These are phyloP conservation scores for Endomychus coccineus DNA, from an alignment of 2,888 invertebrate genomes.

Conservation along the genomic window DNA sequence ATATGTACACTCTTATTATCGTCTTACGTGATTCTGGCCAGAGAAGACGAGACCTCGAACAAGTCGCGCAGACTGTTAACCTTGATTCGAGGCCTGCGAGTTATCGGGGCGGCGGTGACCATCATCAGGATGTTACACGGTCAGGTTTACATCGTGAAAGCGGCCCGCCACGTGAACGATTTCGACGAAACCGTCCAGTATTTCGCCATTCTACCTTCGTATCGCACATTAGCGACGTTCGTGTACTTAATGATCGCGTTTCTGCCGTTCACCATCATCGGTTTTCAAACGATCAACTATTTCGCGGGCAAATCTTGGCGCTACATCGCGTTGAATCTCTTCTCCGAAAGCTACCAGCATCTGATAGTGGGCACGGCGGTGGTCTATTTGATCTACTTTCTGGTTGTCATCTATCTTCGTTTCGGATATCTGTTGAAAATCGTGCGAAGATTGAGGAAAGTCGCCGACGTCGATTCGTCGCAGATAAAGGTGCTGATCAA, in stretches of 20 bases:
- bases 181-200: slow-evolving; percentile 7
- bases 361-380: slow-evolving; percentile 8
- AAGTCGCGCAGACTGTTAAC: slow-evolving; percentile 8
- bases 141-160: slow-evolving; percentile 6
- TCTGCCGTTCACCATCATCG: background rate
- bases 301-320: slow-evolving; percentile 4
- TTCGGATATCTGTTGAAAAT: slow-evolving; percentile 3
- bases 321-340: slow-evolving; percentile 2
- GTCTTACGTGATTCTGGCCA: too few relatives aligned
- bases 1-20: too few relatives aligned
- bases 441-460: slow-evolving; percentile 1
- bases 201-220: slow-evolving; percentile 2
- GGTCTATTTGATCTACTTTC: slow-evolving; percentile 8
- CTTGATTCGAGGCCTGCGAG: slow-evolving; percentile 8
- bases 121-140: slow-evolving; percentile 7
- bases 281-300: background rate
- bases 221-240: slow-evolving; percentile 1
- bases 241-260: slow-evolving; percentile 1
- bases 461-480: background rate
- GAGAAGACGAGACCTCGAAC: too few relatives aligned
- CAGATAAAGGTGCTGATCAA: slow-evolving; percentile 2
- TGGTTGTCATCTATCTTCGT: slow-evolving; percentile 3
- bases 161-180: slow-evolving; percentile 5
- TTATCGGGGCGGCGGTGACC: slow-evolving; percentile 4
- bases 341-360: slow-evolving; percentile 6